phyloP scores from a whole-genome alignment of 1,140 invertebrate genomes.

The Trichomalopsis sarcophagae region DNA sequence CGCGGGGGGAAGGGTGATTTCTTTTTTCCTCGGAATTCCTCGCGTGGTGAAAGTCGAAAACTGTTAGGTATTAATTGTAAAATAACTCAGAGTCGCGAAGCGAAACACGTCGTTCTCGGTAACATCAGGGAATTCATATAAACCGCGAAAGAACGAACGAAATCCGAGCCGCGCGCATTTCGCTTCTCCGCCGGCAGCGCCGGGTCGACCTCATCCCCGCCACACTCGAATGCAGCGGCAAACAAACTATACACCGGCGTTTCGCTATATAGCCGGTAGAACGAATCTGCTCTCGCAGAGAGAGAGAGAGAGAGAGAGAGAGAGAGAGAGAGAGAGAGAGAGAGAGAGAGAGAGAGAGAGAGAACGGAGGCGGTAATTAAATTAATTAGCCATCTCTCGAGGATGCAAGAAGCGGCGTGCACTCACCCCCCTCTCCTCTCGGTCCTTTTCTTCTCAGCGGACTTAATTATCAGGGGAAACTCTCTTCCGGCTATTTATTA shows the following conservation, averaged over 20 bases:
- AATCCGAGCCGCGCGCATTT: neutral
- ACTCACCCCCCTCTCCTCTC: neutral
- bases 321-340: too few species aligned
- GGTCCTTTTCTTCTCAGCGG: slow-evolving; percentile 46
- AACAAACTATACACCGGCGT: slow-evolving; percentile 21
- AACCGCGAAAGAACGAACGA: neutral
- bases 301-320: too few species aligned
- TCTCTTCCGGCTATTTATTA: slow-evolving; percentile 65
- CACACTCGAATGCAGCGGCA: neutral
- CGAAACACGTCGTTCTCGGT: too few species aligned
- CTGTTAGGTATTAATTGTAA: too few species aligned
- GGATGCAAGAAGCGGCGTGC: slow-evolving; percentile 63
- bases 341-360: neutral
- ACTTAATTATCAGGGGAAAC: slow-evolving; percentile 63
- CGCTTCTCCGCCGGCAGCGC: neutral
- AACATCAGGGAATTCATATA: neutral
- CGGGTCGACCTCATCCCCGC: neutral
- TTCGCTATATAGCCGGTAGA: neutral
- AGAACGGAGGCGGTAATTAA: slow-evolving; percentile 68
- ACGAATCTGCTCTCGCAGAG: slow-evolving; percentile 25
- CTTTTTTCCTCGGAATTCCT: too few species aligned
- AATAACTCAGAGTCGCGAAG: too few species aligned
- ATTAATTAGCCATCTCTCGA: slow-evolving; percentile 72
- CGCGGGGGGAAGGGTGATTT: neutral
- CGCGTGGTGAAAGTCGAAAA: too few species aligned